phyloP scores from a whole-genome alignment of 2,888 invertebrate species.

The Agrilus biguttatus region DNA sequence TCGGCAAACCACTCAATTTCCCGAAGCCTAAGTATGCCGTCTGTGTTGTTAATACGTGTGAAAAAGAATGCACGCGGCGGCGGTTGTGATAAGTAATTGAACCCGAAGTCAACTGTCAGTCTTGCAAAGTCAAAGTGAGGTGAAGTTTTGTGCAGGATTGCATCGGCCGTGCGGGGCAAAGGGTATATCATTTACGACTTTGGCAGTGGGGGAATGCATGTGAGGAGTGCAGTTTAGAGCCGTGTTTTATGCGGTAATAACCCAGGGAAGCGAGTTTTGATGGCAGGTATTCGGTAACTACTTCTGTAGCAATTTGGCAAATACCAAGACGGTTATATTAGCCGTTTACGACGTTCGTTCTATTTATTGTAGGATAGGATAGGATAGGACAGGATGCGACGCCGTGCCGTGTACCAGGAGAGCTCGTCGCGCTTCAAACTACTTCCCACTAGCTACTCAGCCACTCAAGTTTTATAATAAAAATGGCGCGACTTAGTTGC shows the following conservation, averaged over 20 bases:
- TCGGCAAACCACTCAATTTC: background rate
- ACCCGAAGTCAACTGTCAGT: slow-evolving; percentile 28
- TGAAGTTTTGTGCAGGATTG: slow-evolving; percentile 23
- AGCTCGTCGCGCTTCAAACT: background rate
- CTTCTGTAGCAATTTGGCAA: slow-evolving; percentile 26
- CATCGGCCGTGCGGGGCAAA: slow-evolving; percentile 23
- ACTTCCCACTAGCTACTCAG: no score
- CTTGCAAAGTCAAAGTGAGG: slow-evolving; percentile 28
- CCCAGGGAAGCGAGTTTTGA: slow-evolving; percentile 32
- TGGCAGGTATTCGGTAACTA: slow-evolving; percentile 25
- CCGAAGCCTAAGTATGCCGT: background rate
- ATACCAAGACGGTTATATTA: slow-evolving; percentile 25
- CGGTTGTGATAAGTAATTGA: slow-evolving; percentile 3
- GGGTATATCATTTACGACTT: slow-evolving; percentile 27
- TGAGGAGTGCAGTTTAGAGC: slow-evolving; percentile 32
- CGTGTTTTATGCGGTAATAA: slow-evolving; percentile 32
- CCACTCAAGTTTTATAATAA: no score
- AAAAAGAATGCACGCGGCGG: background rate
- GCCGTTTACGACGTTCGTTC: slow-evolving; percentile 26
- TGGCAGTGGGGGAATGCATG: slow-evolving; percentile 27
- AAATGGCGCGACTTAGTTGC: no score
- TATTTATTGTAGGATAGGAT: slow-evolving; percentile 21
- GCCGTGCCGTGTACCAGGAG: background rate
- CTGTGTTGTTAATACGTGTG: background rate
- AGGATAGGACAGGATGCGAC: background rate